These are phyloP conservation scores for Actenoides hombroni DNA, from an alignment of 2,113 vertebrate species.

Conservation along the genomic window DNA sequence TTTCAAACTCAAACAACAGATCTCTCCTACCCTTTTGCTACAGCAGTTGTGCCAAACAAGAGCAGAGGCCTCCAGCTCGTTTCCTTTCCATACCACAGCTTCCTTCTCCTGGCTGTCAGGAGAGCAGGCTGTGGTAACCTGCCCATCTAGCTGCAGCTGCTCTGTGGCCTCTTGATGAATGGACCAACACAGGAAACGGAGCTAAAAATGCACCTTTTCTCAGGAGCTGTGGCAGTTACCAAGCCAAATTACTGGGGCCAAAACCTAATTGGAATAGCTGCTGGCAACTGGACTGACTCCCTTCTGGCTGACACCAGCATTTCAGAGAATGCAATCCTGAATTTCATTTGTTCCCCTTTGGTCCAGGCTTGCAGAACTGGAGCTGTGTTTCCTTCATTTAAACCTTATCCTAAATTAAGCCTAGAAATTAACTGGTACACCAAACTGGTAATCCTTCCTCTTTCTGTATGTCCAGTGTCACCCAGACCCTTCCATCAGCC, in stretches of 20 bases:
- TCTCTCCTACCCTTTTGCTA: background rate
- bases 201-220: background rate
- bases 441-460: background rate
- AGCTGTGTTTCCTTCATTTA: background rate
- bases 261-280: background rate
- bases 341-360: background rate
- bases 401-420: background rate
- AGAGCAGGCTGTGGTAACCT: background rate
- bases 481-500: background rate
- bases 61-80: background rate
- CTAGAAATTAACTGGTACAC: background rate
- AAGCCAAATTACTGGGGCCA: background rate
- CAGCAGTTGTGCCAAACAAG: background rate
- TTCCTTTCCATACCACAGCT: background rate
- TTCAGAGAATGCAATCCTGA: background rate
- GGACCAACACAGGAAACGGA: background rate
- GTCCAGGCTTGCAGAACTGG: background rate
- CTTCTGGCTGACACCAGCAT: background rate
- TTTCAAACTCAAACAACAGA: background rate
- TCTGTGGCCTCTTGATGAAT: background rate
- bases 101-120: background rate
- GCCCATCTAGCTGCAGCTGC: background rate
- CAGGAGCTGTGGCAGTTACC: background rate
- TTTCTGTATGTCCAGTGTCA: background rate
- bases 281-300: background rate